Evolutionary conservation across 2,888 invertebrate species (phyloP), one percentile per base, ranked within the genome.

Genomic region (Caenorhabditis plicata): DNA sequence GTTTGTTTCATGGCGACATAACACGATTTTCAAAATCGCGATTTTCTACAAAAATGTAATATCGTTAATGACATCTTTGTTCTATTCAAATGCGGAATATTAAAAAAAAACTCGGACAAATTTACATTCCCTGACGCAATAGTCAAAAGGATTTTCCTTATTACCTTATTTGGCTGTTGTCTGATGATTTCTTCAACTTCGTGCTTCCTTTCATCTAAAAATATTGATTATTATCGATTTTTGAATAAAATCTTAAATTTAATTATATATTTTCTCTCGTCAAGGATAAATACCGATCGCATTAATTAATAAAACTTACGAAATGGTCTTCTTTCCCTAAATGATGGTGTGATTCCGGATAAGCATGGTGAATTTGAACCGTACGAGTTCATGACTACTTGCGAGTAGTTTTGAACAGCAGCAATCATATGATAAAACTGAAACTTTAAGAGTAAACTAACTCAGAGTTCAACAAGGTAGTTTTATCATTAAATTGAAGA

Each of bases 121-220:
- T n/a, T n/a, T n/a, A n/a, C n/a, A n/a, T n/a, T n/a, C n/a, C n/a
- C n/a, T n/a, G n/a, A n/a, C n/a, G n/a, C n/a, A n/a, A n/a, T n/a
- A n/a, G n/a, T n/a, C n/a, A n/a, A n/a, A n/a, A n/a, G n/a, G n/a
- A n/a, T n/a, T n/a, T n/a, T n/a, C n/a, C n/a, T n/a, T n/a, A n/a
- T n/a, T n/a, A n/a, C 82, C 75, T 86, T 86, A 71, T 85, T 83
- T 3, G 84, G 84, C 74, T 86, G 85, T 48, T 84, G 82, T 48
- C 82, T 81, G 31, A 83, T 75, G 9, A 86, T 85, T 36, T 82
- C 81, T 58, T 84, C 83, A 11, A 85, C 85, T 75, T 86, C 86
- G 65, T 82, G 81, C 43, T 82, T 80, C 48, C 86, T 81, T 68
- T 84, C 84, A 62, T 82, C 85, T 85, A 70, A 77, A 75, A 60